phyloP scores from a whole-genome alignment of 2,888 invertebrate genomes.

The Leptinotarsa rubiginosa region DNA sequence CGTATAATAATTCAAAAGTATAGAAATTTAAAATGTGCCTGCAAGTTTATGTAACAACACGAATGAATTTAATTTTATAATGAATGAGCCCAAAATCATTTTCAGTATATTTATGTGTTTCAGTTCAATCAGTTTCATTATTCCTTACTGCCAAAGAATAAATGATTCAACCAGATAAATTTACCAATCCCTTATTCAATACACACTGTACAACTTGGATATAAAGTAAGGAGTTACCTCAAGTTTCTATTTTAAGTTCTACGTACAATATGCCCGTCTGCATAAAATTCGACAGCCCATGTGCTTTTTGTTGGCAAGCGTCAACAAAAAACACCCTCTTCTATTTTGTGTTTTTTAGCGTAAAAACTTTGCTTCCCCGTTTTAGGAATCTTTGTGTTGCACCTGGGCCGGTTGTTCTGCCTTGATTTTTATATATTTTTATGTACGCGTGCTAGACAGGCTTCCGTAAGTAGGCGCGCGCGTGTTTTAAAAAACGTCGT shows the following conservation, averaged over 20 bases:
- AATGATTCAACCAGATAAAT: too few species aligned
- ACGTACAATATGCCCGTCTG: constrained; percentile 25
- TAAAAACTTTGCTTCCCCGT: constrained; percentile 54
- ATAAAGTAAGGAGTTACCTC: background rate
- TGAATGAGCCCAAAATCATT: too few species aligned
- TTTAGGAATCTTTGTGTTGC: constrained; percentile 51
- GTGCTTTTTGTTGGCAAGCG: constrained; percentile 37
- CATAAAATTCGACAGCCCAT: constrained; percentile 40
- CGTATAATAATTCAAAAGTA: too few species aligned
- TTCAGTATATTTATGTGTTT: too few species aligned
- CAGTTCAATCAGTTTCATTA: too few species aligned
- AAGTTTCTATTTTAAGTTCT: constrained; percentile 5
- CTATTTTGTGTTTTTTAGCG: constrained; percentile 55
- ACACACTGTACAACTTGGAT: background rate
- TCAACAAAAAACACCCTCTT: constrained; percentile 56
- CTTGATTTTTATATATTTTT: constrained; percentile 41
- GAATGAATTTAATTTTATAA: too few species aligned
- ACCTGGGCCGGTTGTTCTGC: constrained; percentile 51
- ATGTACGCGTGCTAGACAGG: constrained; percentile 42
- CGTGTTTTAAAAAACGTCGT: constrained; percentile 23
- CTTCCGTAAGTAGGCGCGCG: constrained; percentile 32
- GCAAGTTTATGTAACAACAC: too few species aligned
- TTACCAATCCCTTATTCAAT: too few species aligned
- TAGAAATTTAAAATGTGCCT: too few species aligned
- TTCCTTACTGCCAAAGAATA: too few species aligned